Percentiles rank a stretch among this genome's conserved stretches.
These are phyloP conservation scores for Nibea coibor DNA, from an alignment of 2,113 vertebrate species.

Conservation along the genomic window DNA sequence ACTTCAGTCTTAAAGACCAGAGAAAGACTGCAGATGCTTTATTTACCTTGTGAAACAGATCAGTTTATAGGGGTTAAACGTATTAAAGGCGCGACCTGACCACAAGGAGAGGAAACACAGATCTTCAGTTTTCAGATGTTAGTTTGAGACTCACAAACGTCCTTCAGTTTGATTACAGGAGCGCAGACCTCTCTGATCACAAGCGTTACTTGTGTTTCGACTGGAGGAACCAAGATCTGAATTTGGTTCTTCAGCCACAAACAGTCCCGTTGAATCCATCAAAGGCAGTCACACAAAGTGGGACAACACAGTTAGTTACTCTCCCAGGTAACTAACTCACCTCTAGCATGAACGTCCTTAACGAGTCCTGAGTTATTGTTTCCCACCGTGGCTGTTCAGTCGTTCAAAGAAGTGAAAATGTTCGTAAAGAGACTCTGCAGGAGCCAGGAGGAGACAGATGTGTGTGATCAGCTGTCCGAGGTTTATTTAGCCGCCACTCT, in stretches of 20 bases:
- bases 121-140: background rate
- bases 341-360: background rate
- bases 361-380: background rate
- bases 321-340: too few species aligned
- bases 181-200: background rate
- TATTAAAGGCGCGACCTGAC: background rate
- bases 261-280: background rate
- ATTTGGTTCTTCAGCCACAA: background rate
- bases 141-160: background rate
- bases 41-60: background rate
- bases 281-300: too few species aligned
- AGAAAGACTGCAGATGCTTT: background rate
- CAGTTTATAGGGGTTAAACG: background rate
- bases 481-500: conserved; percentile 55
- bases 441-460: background rate
- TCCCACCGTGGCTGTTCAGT: background rate
- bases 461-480: conserved; percentile 27
- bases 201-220: background rate
- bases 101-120: background rate
- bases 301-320: too few species aligned
- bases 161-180: background rate
- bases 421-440: background rate
- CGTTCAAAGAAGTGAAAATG: background rate
- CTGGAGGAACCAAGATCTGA: background rate
- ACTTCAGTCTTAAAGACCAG: background rate